Evolutionary conservation across 2,888 invertebrate genomes (phyloP).

Genomic region (Deilephila porcellus): DNA sequence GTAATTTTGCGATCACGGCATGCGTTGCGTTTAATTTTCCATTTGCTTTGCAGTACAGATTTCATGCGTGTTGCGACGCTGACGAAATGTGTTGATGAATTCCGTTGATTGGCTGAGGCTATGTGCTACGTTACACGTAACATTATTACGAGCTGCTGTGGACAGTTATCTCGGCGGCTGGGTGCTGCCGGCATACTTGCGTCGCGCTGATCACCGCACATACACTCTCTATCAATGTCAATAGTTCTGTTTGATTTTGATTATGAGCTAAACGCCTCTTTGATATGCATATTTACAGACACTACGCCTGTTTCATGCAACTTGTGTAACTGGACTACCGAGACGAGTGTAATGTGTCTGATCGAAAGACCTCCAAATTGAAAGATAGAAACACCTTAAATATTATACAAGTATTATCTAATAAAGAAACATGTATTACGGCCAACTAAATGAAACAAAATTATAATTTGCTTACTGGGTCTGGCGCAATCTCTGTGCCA

Average conservation of each 20-base stretch:
- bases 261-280: background rate
- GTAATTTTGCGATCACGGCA: constrained; percentile 45
- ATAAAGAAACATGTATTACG: too few species aligned
- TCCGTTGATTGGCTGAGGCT: background rate
- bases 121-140: background rate
- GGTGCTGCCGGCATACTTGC: too few species aligned
- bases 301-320: too few species aligned
- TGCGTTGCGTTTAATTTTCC: constrained; percentile 45
- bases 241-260: background rate
- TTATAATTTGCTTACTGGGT: too few species aligned
- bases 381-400: too few species aligned
- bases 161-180: background rate
- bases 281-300: background rate
- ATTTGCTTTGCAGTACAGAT: constrained; percentile 35
- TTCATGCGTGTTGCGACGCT: constrained; percentile 7
- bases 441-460: too few species aligned
- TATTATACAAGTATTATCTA: too few species aligned
- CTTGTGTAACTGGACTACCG: background rate
- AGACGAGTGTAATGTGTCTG: too few species aligned
- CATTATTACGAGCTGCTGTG: constrained; percentile 7
- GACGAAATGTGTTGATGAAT: constrained; percentile 17
- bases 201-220: background rate
- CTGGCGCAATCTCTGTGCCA: background rate
- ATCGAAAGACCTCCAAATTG: too few species aligned
- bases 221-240: background rate